Evolutionary conservation across 2,113 vertebrate species (phyloP).

Genomic region (Suncus etruscus): DNA sequence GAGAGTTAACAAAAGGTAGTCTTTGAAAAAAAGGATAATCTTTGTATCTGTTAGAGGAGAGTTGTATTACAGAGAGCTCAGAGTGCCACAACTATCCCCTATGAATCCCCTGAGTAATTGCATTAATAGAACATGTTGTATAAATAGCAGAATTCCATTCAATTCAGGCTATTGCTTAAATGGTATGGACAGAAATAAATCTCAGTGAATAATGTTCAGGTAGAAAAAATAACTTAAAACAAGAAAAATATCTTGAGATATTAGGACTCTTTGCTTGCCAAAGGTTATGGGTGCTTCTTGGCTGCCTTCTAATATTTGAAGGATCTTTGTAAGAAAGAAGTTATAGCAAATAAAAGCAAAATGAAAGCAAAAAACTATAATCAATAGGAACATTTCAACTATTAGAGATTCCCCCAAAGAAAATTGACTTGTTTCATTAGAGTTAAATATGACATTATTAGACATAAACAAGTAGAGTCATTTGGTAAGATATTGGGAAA

Average conservation of each 20-base stretch:
- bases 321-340: not conserved
- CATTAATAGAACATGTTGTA: not conserved
- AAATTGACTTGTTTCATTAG: not conserved
- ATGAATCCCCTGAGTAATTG: too few species aligned
- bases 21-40: not conserved
- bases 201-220: not conserved
- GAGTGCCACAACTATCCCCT: not conserved
- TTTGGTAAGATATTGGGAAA: not conserved
- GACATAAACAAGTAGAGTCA: not conserved
- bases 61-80: not conserved
- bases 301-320: not conserved
- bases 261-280: too few species aligned
- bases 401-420: not conserved
- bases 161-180: not conserved
- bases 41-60: not conserved
- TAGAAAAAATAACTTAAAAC: not conserved
- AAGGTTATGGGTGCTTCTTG: not conserved
- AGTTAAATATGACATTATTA: not conserved
- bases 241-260: not conserved
- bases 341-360: too few species aligned
- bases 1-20: not conserved
- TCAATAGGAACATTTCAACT: not conserved
- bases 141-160: not conserved
- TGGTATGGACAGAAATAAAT: not conserved
- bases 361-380: not conserved